These are phyloP conservation scores for Cyrtorhinus lividipennis DNA, from an alignment of 1,140 invertebrate species.

Conservation along the genomic window DNA sequence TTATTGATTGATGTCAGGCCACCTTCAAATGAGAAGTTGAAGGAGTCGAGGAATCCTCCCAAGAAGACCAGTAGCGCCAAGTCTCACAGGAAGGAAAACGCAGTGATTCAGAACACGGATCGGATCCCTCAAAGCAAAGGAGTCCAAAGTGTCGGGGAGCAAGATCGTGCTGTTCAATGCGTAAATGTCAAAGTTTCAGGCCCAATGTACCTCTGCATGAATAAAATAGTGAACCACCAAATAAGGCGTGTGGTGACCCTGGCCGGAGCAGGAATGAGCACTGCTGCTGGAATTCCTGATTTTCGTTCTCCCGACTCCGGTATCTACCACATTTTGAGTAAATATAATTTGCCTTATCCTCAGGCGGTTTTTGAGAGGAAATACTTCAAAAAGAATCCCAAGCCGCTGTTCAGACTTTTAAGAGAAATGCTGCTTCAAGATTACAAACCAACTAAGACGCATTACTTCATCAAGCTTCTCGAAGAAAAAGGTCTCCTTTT, in stretches of 20 bases:
- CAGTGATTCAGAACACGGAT: no score
- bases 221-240: background rate
- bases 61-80: no score
- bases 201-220: background rate
- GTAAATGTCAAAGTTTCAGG: background rate
- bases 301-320: slow-evolving; percentile 82
- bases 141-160: no score
- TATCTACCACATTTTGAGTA: slow-evolving; percentile 65
- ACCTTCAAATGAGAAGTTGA: no score
- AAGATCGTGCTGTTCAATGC: no score
- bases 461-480: slow-evolving; percentile 68
- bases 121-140: no score
- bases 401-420: slow-evolving; percentile 70
- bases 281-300: slow-evolving; percentile 69
- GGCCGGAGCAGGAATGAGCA: slow-evolving; percentile 90
- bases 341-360: slow-evolving; percentile 84
- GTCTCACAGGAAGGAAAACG: no score
- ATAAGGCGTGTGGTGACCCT: slow-evolving; percentile 56
- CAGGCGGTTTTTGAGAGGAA: slow-evolving; percentile 84
- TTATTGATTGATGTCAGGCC: no score
- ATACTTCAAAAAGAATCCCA: slow-evolving; percentile 62
- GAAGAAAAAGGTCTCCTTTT: slow-evolving; percentile 63
- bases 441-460: slow-evolving; percentile 63
- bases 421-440: slow-evolving; percentile 66
- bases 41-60: no score